These are phyloP conservation scores for Synanceia verrucosa DNA, from an alignment of 2,797 vertebrate genomes.

Conservation along the genomic window DNA sequence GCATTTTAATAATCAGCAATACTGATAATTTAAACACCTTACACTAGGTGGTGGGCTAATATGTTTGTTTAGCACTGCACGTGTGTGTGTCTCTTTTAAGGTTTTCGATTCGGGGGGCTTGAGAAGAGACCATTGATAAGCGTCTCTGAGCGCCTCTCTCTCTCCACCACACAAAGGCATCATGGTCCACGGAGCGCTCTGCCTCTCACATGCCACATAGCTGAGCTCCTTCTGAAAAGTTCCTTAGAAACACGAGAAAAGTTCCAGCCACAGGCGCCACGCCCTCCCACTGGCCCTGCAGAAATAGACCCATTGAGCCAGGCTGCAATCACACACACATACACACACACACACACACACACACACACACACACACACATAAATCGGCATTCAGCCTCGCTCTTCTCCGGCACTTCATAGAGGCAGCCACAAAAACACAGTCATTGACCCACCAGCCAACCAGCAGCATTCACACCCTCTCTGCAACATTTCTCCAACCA, in stretches of 20 bases:
- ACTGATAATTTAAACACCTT: no score
- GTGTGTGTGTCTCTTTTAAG: constrained; percentile 28
- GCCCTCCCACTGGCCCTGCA: constrained; percentile 78
- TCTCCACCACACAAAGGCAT: constrained; percentile 70
- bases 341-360: constrained; percentile 31
- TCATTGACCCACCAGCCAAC: constrained; percentile 62
- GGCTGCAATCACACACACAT: constrained; percentile 66
- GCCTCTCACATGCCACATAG: constrained; percentile 79
- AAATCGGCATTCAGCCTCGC: constrained; percentile 50
- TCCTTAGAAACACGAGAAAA: constrained; percentile 87
- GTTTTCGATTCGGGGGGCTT: constrained; percentile 53
- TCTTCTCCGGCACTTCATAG: constrained; percentile 52
- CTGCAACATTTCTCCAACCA: constrained; percentile 56
- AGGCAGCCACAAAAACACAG: constrained; percentile 58
- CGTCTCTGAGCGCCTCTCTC: constrained; percentile 57
- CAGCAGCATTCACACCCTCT: constrained; percentile 41
- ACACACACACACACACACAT: constrained; percentile 44
- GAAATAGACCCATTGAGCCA: constrained; percentile 79
- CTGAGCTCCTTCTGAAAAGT: constrained; percentile 83
- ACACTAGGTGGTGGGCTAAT: no score
- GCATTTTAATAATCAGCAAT: no score
- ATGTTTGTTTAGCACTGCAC: not conserved
- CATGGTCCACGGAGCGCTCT: constrained; percentile 62
- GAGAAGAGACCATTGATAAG: constrained; percentile 75
- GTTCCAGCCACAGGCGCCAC: constrained; percentile 83